These are phyloP conservation scores for Andrena bicolor DNA, from an alignment of 2,888 invertebrate genomes.

Conservation along the genomic window DNA sequence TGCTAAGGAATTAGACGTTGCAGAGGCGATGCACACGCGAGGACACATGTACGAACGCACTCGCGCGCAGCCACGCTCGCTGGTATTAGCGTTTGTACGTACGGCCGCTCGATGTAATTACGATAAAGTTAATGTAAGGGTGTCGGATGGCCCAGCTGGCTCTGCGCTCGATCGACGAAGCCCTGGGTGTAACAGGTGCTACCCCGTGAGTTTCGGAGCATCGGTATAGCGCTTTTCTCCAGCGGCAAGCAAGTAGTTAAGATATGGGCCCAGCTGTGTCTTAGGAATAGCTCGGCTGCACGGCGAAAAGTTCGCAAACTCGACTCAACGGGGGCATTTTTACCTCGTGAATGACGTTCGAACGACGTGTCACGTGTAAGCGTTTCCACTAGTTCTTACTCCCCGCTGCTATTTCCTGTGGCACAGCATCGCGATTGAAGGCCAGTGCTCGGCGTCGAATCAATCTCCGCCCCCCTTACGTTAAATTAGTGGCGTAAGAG, in stretches of 20 bases:
- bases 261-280: slow-evolving; percentile 56
- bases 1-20: slow-evolving; percentile 62
- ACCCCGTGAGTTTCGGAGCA: slow-evolving; percentile 70
- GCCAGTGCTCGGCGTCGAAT: too few relatives aligned
- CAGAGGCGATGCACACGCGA: slow-evolving; percentile 29
- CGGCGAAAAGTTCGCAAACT: slow-evolving; percentile 40
- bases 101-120: slow-evolving; percentile 77
- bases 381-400: background rate
- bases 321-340: slow-evolving; percentile 22
- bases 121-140: slow-evolving; percentile 81
- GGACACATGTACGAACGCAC: slow-evolving; percentile 20
- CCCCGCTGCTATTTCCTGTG: too few relatives aligned
- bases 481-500: too few relatives aligned
- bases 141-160: slow-evolving; percentile 76
- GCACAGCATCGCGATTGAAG: too few relatives aligned
- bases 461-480: too few relatives aligned
- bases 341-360: background rate
- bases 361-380: slow-evolving; percentile 6
- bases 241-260: slow-evolving; percentile 42
- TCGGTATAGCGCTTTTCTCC: slow-evolving; percentile 44
- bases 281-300: slow-evolving; percentile 31
- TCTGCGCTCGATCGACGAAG: slow-evolving; percentile 72
- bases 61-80: slow-evolving; percentile 23
- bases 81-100: slow-evolving; percentile 50
- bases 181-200: slow-evolving; percentile 79